These are phyloP conservation scores for Diachasmimorpha longicaudata DNA, from an alignment of 1,140 invertebrate species.

Conservation along the genomic window DNA sequence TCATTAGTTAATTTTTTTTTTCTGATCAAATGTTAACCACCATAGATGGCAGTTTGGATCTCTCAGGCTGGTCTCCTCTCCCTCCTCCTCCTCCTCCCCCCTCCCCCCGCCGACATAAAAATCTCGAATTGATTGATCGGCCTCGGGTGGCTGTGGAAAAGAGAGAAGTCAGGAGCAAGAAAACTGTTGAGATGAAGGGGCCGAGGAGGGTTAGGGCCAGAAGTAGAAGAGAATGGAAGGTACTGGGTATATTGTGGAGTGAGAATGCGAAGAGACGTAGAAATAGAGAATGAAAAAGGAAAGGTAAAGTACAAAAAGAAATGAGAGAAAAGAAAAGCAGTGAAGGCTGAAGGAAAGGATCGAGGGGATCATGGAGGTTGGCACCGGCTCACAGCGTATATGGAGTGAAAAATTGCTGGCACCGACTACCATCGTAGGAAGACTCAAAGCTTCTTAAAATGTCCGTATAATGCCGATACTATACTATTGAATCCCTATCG, in stretches of 20 bases:
- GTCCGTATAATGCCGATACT: conserved; percentile 21
- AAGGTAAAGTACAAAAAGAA: conserved; percentile 11
- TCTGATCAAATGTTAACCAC: neutral
- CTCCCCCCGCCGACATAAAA: conserved; percentile 34
- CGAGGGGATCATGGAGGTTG: conserved; percentile 27
- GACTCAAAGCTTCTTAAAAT: conserved; percentile 29
- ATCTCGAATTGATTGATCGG: conserved; percentile 54
- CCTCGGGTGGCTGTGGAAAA: conserved; percentile 19
- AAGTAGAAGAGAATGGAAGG: neutral
- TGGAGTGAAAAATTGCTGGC: conserved; percentile 36
- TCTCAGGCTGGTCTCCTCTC: neutral
- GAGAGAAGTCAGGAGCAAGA: conserved; percentile 3
- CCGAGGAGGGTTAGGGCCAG: neutral
- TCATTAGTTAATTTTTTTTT: conserved; percentile 32
- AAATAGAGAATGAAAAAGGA: conserved; percentile 30
- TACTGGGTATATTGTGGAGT: neutral
- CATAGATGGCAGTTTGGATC: conserved; percentile 10
- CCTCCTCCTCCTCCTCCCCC: no score
- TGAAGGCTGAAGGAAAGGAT: conserved; percentile 30
- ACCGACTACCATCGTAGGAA: conserved; percentile 18
- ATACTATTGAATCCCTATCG: neutral
- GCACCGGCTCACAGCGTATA: conserved; percentile 25
- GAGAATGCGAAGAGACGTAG: neutral
- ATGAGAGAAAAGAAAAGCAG: conserved; percentile 15
- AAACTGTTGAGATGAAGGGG: conserved; percentile 5